Evolutionary conservation across 2,888 invertebrate genomes (phyloP).

Genomic region (Kuschelorhynchus macadamiae): DNA sequence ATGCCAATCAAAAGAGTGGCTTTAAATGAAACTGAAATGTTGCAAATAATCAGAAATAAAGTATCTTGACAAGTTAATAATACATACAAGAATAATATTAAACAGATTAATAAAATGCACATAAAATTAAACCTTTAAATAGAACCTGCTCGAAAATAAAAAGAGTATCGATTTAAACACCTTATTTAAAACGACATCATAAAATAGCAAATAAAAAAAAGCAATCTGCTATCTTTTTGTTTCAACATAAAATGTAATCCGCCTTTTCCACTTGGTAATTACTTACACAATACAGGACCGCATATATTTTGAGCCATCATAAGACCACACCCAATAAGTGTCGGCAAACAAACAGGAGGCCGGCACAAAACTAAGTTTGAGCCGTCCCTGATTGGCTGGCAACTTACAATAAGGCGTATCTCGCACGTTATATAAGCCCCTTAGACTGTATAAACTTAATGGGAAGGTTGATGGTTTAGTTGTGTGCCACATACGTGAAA

Average conservation of each 20-base stretch:
- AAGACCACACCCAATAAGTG: constrained; percentile 56
- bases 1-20: neutral
- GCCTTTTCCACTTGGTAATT: constrained; percentile 51
- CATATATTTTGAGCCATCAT: constrained; percentile 43
- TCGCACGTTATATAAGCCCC: constrained; percentile 54
- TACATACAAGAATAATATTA: constrained; percentile 18
- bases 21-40: constrained; percentile 3
- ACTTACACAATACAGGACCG: constrained; percentile 53
- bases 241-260: constrained; percentile 37
- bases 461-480: constrained; percentile 52
- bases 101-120: constrained; percentile 26
- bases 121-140: constrained; percentile 29
- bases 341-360: constrained; percentile 57
- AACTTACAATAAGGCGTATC: constrained; percentile 53
- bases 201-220: constrained; percentile 20
- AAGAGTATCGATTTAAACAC: constrained; percentile 42
- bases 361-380: constrained; percentile 37
- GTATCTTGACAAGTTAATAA: constrained; percentile 5
- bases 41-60: constrained; percentile 1
- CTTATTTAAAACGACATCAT: constrained; percentile 34
- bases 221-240: constrained; percentile 27
- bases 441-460: constrained; percentile 53
- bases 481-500: constrained; percentile 50
- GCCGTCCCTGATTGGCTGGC: constrained; percentile 43
- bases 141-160: constrained; percentile 30